Evolutionary conservation across 2,888 invertebrate species (phyloP), one percentile per base, ranked within the genome.

Genomic region (Aricia artaxerxes): DNA sequence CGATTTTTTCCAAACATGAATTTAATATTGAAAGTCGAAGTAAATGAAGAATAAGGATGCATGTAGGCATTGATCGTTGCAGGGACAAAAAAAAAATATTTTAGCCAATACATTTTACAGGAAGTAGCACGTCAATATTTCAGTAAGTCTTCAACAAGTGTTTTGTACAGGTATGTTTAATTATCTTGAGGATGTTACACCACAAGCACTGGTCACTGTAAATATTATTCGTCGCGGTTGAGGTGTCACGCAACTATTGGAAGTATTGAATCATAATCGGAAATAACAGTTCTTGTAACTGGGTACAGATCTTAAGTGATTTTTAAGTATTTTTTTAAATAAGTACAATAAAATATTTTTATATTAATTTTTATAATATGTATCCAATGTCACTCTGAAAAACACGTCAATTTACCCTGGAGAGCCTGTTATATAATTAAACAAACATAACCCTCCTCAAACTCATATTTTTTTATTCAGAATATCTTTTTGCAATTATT

Each of bases 151-250:
- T 35, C 35, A 35, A 64, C 64, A 31, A 31, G 24, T 53, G 13
- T 72, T 35, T 49, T 16, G 78, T 78, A 57, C 53, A 49, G 6
- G 9, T 72, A 53, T 72, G 72, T 78, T 73, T 78, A 72, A 44
- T 44, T 44, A 9, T 73, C n/a, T 44, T 24, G 60, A 79, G 80
- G 80, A 82, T 80, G 81, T 82, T 82, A 77, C 79, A 60, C 79
- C 75, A 79, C 31, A n/a, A 1, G 7, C 3, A 9, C 24, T 73
- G 44, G n/a, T 73, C 40, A 44, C 73, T 73, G 60, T 77, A 61
- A 60, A 53, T n/a, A 16, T 40, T 31, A 40, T 77, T 53, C 60
- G 38, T 77, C 38, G 77, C 57, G 77, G 60, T 24, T 35, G n/a
- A 53, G 9, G 57, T 60, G 13, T 16, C n/a, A 7, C 38, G 35